Evolutionary conservation across 2,113 vertebrate species (phyloP).

Genomic region (Leptosomus discolor): DNA sequence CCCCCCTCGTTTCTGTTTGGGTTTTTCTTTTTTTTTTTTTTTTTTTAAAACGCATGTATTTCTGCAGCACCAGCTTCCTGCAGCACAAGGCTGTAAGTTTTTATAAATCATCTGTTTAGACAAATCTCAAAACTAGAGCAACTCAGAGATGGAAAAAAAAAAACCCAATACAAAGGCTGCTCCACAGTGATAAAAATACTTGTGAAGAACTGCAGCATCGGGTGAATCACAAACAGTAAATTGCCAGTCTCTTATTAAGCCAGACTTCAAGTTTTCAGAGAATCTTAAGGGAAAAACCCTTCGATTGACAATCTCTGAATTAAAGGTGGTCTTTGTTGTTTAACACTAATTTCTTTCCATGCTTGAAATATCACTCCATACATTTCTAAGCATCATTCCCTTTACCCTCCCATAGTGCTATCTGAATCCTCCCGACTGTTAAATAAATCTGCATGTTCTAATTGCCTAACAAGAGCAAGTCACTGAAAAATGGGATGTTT

Average conservation of each 20-base stretch:
- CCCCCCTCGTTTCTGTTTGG: not conserved
- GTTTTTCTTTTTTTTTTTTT: not conserved
- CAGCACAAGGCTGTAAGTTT: not conserved
- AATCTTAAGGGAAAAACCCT: not conserved
- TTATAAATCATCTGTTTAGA: not conserved
- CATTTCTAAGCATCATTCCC: not conserved
- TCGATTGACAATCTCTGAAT: not conserved
- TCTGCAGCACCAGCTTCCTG: not conserved
- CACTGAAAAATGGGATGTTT: not conserved
- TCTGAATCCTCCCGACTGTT: not conserved
- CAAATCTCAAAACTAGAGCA: not conserved
- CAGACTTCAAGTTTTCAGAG: not conserved
- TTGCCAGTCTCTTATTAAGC: not conserved
- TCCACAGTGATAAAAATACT: not conserved
- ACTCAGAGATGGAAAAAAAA: not conserved
- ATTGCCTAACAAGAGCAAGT: not conserved
- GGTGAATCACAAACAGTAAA: not conserved
- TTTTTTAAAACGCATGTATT: not conserved
- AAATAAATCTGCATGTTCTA: not conserved
- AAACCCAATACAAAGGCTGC: not conserved
- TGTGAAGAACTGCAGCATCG: not conserved
- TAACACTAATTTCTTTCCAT: not conserved
- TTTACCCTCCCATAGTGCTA: not conserved
- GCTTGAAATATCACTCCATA: not conserved
- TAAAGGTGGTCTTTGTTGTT: constrained; percentile 8